Evolutionary conservation across 2,113 vertebrate species (phyloP).

Genomic region (Crotalus viridis): DNA sequence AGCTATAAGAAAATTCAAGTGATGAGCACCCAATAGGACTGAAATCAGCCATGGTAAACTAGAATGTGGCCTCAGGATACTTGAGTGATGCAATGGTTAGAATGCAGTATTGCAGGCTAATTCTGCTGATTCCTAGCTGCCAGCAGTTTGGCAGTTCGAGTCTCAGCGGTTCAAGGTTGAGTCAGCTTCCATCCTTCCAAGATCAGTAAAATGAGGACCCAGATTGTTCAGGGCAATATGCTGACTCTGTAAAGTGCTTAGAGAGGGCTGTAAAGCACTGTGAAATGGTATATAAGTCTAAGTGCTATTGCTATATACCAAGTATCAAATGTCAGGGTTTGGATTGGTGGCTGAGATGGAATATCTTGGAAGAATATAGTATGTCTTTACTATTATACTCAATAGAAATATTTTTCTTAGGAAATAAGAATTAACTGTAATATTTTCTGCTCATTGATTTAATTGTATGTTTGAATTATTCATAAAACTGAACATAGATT

Average conservation of each 20-base stretch:
- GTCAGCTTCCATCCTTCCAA: too few relatives aligned
- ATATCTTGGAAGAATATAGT: neutral
- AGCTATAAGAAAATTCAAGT: neutral
- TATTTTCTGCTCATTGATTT: neutral
- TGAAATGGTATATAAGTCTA: too few relatives aligned
- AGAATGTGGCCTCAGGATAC: neutral
- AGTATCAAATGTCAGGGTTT: neutral
- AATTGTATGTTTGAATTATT: neutral
- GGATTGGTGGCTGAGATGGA: neutral
- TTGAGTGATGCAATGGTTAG: neutral
- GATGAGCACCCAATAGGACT: too few relatives aligned
- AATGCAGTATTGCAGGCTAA: too few relatives aligned
- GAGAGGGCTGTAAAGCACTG: too few relatives aligned
- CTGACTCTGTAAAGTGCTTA: too few relatives aligned
- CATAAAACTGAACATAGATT: neutral
- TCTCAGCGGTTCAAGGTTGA: too few relatives aligned
- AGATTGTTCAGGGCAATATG: too few relatives aligned
- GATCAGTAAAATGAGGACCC: too few relatives aligned
- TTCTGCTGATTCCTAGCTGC: too few relatives aligned
- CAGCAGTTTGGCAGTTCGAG: too few relatives aligned
- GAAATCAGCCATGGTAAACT: neutral
- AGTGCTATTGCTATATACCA: neutral
- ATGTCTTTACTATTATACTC: neutral
- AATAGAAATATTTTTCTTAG: neutral
- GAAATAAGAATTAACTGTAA: neutral